Percentiles rank a stretch among this genome's conserved stretches.
These are phyloP conservation scores for Hippocampus abdominalis DNA, from an alignment of 2,113 vertebrate genomes.

Conservation along the genomic window DNA sequence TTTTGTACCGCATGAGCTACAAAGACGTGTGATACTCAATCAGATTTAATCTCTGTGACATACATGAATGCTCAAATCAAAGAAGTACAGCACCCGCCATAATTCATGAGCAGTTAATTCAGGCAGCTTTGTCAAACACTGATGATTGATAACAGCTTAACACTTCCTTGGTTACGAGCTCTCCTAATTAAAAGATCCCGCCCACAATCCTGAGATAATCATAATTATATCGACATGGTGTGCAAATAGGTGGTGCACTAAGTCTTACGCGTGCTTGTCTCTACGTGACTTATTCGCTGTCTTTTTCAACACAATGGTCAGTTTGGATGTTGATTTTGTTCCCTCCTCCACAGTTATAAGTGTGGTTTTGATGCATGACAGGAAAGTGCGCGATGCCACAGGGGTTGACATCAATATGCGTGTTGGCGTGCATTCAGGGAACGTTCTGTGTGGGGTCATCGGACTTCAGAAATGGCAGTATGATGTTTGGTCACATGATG, in stretches of 20 bases:
- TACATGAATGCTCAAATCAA: not conserved
- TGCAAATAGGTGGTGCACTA: not conserved
- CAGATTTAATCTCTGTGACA: no score
- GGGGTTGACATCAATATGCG: slow-evolving; percentile 97
- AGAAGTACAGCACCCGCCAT: not conserved
- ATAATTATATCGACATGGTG: not conserved
- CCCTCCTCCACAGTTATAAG: slow-evolving; percentile 6
- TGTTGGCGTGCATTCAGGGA: slow-evolving; percentile 94
- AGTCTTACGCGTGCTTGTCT: not conserved
- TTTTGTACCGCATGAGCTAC: not conserved
- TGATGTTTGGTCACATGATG: slow-evolving; percentile 97
- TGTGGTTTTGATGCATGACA: slow-evolving; percentile 52
- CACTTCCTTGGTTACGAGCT: not conserved
- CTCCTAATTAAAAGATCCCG: not conserved
- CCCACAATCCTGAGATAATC: not conserved
- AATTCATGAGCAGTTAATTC: not conserved
- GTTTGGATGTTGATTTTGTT: not conserved
- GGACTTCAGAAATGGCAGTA: slow-evolving; percentile 99
- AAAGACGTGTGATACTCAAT: not conserved
- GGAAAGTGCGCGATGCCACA: slow-evolving; percentile 93
- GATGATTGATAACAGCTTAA: not conserved
- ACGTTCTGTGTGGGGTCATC: slow-evolving; percentile 95
- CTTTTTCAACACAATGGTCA: not conserved
- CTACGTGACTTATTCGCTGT: not conserved
- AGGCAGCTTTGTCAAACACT: not conserved